These are phyloP conservation scores for Dolomedes plantarius DNA, from an alignment of 2,888 invertebrate species.

Conservation along the genomic window DNA sequence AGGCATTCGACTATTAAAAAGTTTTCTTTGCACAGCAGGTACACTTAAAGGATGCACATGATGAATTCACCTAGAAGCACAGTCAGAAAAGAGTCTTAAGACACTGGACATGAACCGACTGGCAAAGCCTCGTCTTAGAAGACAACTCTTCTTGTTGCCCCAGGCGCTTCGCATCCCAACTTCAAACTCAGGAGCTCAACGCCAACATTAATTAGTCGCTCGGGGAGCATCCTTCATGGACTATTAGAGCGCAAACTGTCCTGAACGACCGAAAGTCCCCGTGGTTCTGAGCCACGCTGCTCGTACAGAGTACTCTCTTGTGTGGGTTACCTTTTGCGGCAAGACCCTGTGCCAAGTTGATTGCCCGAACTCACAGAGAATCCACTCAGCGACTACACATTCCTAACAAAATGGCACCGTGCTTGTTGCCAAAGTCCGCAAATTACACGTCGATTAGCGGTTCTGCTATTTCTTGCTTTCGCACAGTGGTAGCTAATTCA, in stretches of 20 bases:
- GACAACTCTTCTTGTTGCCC: constrained; percentile 44
- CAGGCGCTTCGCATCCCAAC: constrained; percentile 18
- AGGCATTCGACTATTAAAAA: not conserved
- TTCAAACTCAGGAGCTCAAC: constrained; percentile 56
- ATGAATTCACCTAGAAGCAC: not conserved
- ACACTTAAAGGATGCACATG: not conserved
- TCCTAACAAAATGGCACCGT: constrained; percentile 35
- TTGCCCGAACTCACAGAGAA: constrained; percentile 26
- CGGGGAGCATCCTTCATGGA: constrained; percentile 63
- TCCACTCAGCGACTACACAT: constrained; percentile 8
- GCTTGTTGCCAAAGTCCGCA: constrained; percentile 52
- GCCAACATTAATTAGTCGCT: constrained; percentile 63
- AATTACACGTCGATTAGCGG: constrained; percentile 69
- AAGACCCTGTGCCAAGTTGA: constrained; percentile 45
- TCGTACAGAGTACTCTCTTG: constrained; percentile 30
- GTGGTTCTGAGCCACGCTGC: constrained; percentile 42
- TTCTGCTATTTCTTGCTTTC: constrained; percentile 44
- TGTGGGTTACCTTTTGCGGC: constrained; percentile 59
- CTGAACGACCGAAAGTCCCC: constrained; percentile 55
- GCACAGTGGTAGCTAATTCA: constrained; percentile 41
- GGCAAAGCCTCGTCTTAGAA: not conserved
- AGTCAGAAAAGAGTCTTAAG: not conserved
- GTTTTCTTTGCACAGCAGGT: not conserved
- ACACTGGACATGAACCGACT: not conserved
- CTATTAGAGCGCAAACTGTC: constrained; percentile 67